Base-by-base conservation (phyloP, 1,140 invertebrate species). In the Neoseiulus cucumeris region DNA sequence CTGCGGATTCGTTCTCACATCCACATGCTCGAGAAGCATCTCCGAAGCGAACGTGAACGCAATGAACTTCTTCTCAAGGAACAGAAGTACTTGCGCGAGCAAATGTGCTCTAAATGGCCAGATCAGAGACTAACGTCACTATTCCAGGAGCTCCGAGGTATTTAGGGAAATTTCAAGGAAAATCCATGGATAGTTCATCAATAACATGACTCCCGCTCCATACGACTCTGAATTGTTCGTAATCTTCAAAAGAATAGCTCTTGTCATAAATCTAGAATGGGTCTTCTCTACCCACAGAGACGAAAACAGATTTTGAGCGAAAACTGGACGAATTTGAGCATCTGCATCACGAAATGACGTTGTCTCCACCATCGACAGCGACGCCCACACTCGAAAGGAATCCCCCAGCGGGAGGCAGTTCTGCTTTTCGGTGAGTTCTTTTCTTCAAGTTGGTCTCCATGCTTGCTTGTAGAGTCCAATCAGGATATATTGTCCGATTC, bases 261-360 rank as follows among this genome's bases (percentile, higher is more conserved):
- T n/a, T n/a, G n/a, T n/a, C n/a, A n/a, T n/a, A n/a, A n/a, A n/a
- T n/a, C n/a, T n/a, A 9, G 33, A 39, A 9, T 39, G 4, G 33
- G 33, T 6, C 33, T 17, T 59, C 22, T 6, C 9, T 20, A 4
- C 45, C 28, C 22, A 25, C 22, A 59, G 51, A 59, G 2, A 59
- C 25, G 22, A 25, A 59, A 25, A 59, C 51, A 12, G 51, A 59
- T 14, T 59, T 59, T 9, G 51, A 59, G 22, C 14, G 33, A 9
- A 59, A 59, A 59, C 33, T 59, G 4, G 22, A 25, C 33, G 51
- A 59, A 9, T 59, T 59, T 9, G 51, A 59, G 51, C 51, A 59
- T n/a, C 22, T 59, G 22, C 51, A 59, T 25, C 25, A 25, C 9
- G 51, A 59, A 20, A 59, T 59, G 51, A 25, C 51, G 22, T 6